These are phyloP conservation scores for Drosophila miranda DNA, from an alignment of 1,140 invertebrate genomes.

Conservation along the genomic window DNA sequence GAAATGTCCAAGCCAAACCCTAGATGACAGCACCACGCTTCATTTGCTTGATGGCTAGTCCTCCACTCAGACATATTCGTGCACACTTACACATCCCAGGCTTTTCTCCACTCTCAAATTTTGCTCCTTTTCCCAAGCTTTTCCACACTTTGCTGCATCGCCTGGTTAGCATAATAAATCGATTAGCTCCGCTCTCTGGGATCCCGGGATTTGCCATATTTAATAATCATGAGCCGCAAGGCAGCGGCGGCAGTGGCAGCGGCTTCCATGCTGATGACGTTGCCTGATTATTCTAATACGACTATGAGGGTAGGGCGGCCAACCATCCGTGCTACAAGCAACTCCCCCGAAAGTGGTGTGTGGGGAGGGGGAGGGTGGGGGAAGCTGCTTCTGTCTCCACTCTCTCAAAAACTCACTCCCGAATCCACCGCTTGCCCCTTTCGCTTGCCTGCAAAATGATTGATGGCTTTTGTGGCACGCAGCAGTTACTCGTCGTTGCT, in stretches of 20 bases:
- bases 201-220: slow-evolving; percentile 68
- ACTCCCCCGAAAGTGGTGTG: slow-evolving; percentile 2
- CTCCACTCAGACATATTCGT: slow-evolving; percentile 14
- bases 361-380: background rate
- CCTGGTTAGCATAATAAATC: slow-evolving; percentile 80
- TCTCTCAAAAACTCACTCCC: slow-evolving; percentile 9
- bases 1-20: background rate
- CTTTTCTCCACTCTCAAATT: background rate
- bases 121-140: slow-evolving; percentile 12
- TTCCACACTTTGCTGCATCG: slow-evolving; percentile 71
- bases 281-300: slow-evolving; percentile 76
- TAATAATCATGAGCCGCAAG: slow-evolving; percentile 70
- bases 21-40: slow-evolving; percentile 38
- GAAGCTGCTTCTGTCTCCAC: slow-evolving; percentile 5
- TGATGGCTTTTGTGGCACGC: slow-evolving; percentile 78
- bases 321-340: slow-evolving; percentile 1
- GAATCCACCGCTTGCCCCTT: slow-evolving; percentile 60
- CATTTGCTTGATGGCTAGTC: slow-evolving; percentile 55
- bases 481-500: slow-evolving; percentile 33
- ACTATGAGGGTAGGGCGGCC: slow-evolving; percentile 8
- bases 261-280: slow-evolving; percentile 58
- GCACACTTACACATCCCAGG: slow-evolving; percentile 4
- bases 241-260: background rate
- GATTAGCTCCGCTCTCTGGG: slow-evolving; percentile 57
- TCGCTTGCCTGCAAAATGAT: slow-evolving; percentile 69